Evolutionary conservation across 2,113 vertebrate genomes (phyloP).

Genomic region (Phocoena phocoena): DNA sequence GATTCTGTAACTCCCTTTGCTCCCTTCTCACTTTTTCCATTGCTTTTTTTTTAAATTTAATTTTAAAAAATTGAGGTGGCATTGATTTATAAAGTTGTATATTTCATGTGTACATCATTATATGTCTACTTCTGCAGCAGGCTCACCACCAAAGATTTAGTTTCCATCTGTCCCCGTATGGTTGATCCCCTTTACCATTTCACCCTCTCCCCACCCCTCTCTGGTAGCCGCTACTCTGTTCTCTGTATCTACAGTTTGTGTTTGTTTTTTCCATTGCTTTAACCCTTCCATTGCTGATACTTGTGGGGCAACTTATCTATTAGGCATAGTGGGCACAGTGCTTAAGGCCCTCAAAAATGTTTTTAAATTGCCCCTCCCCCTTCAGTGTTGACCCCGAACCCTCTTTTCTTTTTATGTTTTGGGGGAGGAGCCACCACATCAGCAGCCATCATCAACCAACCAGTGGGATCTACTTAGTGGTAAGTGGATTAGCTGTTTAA

Average conservation of each 20-base stretch:
- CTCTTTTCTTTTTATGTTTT: neutral
- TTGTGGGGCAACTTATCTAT: neutral
- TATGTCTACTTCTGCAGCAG: neutral
- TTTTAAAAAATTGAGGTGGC: neutral
- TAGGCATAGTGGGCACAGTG: neutral
- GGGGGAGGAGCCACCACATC: neutral
- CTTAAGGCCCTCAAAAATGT: neutral
- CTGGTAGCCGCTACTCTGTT: neutral
- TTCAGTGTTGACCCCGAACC: neutral
- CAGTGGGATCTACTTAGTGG: slow-evolving; percentile 50
- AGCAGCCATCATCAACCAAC: slow-evolving; percentile 34
- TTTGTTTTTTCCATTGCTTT: neutral
- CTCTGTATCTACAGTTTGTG: neutral
- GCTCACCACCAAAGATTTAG: neutral
- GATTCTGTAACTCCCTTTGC: neutral
- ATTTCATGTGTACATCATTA: neutral
- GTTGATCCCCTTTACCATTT: neutral
- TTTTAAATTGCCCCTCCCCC: neutral
- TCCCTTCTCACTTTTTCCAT: neutral
- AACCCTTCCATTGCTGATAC: neutral
- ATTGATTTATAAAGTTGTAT: neutral
- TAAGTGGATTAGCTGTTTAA: neutral
- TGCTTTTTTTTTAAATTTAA: neutral
- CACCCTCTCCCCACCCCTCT: neutral
- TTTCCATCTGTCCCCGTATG: neutral